Base-by-base conservation (phyloP, 1,140 invertebrate species). In the Heliothis virescens region DNA sequence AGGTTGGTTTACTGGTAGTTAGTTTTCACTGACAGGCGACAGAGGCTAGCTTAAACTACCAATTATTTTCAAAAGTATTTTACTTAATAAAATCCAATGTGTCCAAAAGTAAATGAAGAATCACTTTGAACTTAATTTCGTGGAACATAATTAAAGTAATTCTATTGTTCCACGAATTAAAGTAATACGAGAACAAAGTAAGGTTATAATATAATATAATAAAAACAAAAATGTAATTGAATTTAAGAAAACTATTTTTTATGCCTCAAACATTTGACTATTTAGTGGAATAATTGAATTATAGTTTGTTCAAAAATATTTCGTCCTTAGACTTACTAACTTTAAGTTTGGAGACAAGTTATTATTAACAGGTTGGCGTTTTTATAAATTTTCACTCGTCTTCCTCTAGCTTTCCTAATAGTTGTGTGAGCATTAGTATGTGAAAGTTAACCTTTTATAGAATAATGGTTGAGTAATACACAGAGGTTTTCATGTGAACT, bases 401-500 rank as follows among this genome's bases (percentile, higher is more conserved):
- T 0, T 57, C 15, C 15, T 55, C 21, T 26, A 26, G 21, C 21
- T 26, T 26, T 4, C 5, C 34, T 7, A 16, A 55, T 55, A 55
- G 0, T 13, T 48, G 10, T 67, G 15, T 67, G 1, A 34, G 47
- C 47, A 13, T 18, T 48, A 65, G 13, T 2, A 48, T 18, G 63
- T 9, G 12, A 29, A 41, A 13, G 16, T 48, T 1, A 5, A 11
- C 16, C 16, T 53, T 21, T 9, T 50, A 50, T 52, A 52, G 29
- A 71, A n/a, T 29, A 21, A 62, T 18, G 34, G 41, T 21, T 16
- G 16, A 41, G 53, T 47, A 34, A 59, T 57, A 21, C 9, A 21
- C 12, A 16, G 13, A 50, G 41, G 10, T 50, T 62, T 62, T 62
- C 69, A 57, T 57, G 52, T 55, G 52, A 75, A 60, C 12, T 50